A percentile compares a stretch with the other conserved stretches of the same genome.
phyloP scores from a whole-genome alignment of 2,888 invertebrate genomes.

The Parelbella ahira region DNA sequence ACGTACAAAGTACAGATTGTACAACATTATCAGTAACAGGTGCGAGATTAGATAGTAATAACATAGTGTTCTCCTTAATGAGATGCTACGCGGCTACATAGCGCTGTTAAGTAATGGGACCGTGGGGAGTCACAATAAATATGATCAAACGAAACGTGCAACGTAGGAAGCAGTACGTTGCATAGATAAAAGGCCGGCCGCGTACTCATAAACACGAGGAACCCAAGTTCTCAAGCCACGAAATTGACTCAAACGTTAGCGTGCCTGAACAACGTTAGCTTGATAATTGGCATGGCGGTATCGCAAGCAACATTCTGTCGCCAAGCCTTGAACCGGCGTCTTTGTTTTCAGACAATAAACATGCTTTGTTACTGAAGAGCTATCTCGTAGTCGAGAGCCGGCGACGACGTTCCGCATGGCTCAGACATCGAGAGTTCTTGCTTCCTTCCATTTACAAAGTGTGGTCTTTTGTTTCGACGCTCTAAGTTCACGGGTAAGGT shows the following conservation, averaged over 20 bases:
- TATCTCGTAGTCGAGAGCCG: constrained; percentile 46
- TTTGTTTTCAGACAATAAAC: constrained; percentile 72
- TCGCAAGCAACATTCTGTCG: constrained; percentile 46
- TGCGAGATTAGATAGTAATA: constrained; percentile 44
- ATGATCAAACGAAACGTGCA: constrained; percentile 68
- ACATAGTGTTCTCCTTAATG: constrained; percentile 56
- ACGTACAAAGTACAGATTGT: constrained; percentile 3
- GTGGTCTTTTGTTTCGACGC: constrained; percentile 43
- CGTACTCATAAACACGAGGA: constrained; percentile 59
- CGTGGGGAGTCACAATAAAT: constrained; percentile 59
- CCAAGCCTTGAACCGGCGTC: constrained; percentile 57
- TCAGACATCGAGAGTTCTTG: constrained; percentile 50
- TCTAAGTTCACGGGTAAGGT: constrained; percentile 37
- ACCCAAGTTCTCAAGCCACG: constrained; percentile 51
- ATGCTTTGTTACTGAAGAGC: constrained; percentile 60
- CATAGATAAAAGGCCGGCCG: constrained; percentile 59
- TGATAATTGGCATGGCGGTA: constrained; percentile 64
- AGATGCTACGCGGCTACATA: constrained; percentile 52
- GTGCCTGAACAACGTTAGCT: constrained; percentile 63
- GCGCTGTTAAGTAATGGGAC: constrained; percentile 56
- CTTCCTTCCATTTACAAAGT: constrained; percentile 41
- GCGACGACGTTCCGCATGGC: constrained; percentile 44
- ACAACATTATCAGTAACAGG: constrained; percentile 36
- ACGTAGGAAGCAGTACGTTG: constrained; percentile 68
- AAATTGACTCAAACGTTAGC: constrained; percentile 59